These are phyloP conservation scores for Lycodopsis pacificus DNA, from an alignment of 2,797 vertebrate genomes.

Conservation along the genomic window DNA sequence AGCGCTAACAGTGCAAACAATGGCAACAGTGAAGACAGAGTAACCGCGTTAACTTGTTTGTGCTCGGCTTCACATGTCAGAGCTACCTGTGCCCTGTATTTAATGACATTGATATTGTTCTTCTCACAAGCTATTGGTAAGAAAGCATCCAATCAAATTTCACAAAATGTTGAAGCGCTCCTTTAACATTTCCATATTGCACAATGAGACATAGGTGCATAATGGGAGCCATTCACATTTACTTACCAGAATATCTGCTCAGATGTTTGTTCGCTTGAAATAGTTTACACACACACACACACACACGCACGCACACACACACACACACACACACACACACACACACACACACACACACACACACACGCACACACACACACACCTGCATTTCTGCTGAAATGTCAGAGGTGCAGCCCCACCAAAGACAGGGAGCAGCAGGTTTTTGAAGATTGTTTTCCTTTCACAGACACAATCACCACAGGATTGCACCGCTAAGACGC, in stretches of 20 bases:
- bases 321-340: constrained; percentile 1
- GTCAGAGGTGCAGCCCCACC: constrained; percentile 36
- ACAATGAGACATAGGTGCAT: constrained; percentile 14
- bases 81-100: not conserved
- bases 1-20: no score
- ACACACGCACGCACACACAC: constrained; percentile 25
- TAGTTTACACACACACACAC: no score
- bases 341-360: no score
- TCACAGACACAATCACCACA: constrained; percentile 60
- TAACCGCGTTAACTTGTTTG: not conserved
- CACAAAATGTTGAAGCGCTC: not conserved
- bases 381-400: constrained; percentile 52
- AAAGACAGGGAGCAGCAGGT: constrained; percentile 34
- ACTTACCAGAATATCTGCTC: constrained; percentile 41
- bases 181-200: constrained; percentile 17
- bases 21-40: no score
- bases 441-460: constrained; percentile 65
- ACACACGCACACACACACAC: constrained; percentile 17
- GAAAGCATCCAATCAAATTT: not conserved
- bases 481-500: constrained; percentile 51
- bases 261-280: constrained; percentile 60
- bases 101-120: not conserved
- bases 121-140: not conserved
- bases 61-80: not conserved
- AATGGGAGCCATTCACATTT: constrained; percentile 43